Percentiles rank a stretch among this genome's conserved stretches.
Conservation (phyloP, 2,888 invertebrate species). For the Ceriagrion tenellum region DNA sequence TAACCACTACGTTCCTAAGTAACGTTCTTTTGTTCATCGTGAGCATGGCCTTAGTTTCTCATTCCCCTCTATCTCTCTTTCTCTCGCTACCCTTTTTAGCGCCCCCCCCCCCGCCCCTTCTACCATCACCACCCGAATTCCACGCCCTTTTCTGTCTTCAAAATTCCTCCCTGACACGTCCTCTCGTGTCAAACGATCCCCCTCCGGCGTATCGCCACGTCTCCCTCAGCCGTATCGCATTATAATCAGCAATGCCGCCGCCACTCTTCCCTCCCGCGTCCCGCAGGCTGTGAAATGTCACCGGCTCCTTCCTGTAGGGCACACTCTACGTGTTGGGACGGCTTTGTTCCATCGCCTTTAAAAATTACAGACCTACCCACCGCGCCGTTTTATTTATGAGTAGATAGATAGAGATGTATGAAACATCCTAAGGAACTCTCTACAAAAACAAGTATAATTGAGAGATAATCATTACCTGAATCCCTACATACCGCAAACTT, state of each 20-base stretch:
- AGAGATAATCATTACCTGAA: too few species aligned
- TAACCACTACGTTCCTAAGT: too few species aligned
- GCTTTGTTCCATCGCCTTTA: neutral
- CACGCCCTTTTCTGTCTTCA: neutral
- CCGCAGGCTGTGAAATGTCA: neutral
- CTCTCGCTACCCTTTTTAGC: neutral
- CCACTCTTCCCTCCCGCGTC: neutral
- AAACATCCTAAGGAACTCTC: too few species aligned
- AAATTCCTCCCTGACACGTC: conserved; percentile 1
- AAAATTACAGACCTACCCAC: neutral
- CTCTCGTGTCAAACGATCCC: neutral
- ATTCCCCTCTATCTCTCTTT: neutral
- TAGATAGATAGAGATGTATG: too few species aligned
- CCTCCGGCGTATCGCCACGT: neutral
- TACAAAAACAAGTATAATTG: too few species aligned
- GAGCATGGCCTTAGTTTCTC: neutral
- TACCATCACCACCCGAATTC: neutral
- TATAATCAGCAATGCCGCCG: neutral
- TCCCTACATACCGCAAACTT: too few species aligned
- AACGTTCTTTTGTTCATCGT: neutral
- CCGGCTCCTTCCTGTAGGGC: neutral
- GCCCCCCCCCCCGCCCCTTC: neutral
- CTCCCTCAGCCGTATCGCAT: neutral
- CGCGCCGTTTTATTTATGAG: too few species aligned
- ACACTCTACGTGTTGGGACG: neutral